phyloP scores from a whole-genome alignment of 2,113 vertebrate genomes.

The Ahaetulla prasina region DNA sequence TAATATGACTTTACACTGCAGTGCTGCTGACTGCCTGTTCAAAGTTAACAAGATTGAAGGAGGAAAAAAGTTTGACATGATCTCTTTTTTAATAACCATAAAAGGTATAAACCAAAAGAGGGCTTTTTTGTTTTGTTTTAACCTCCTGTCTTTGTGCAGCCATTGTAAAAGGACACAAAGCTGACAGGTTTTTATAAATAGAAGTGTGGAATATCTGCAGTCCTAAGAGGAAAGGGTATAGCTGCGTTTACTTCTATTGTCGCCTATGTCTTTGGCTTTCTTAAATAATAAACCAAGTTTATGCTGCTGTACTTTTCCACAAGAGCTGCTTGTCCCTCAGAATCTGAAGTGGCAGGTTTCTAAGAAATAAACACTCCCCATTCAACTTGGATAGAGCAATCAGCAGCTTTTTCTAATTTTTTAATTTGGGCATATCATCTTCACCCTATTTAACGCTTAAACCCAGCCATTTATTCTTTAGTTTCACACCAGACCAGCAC shows the following conservation, averaged over 20 bases:
- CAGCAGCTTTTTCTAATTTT: background rate
- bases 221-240: slow-evolving; percentile 34
- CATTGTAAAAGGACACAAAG: background rate
- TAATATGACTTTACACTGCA: slow-evolving; percentile 23
- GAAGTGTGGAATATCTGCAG: slow-evolving; percentile 14
- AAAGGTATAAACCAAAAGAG: slow-evolving; percentile 46
- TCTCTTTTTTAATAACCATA: slow-evolving; percentile 38
- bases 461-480: background rate
- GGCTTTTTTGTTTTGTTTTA: slow-evolving; percentile 6
- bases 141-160: background rate
- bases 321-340: background rate
- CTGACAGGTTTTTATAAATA: slow-evolving; percentile 41
- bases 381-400: background rate
- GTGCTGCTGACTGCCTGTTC: background rate
- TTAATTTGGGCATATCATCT: background rate
- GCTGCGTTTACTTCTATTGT: slow-evolving; percentile 34
- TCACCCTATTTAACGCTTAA: background rate
- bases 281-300: slow-evolving; percentile 14
- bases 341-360: background rate
- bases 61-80: accelerated
- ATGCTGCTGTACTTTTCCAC: background rate
- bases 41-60: background rate
- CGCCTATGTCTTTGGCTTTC: background rate
- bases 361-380: background rate
- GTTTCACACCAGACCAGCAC: background rate